phyloP scores from a whole-genome alignment of 1,140 invertebrate genomes.

The Trichonephila clavata region DNA sequence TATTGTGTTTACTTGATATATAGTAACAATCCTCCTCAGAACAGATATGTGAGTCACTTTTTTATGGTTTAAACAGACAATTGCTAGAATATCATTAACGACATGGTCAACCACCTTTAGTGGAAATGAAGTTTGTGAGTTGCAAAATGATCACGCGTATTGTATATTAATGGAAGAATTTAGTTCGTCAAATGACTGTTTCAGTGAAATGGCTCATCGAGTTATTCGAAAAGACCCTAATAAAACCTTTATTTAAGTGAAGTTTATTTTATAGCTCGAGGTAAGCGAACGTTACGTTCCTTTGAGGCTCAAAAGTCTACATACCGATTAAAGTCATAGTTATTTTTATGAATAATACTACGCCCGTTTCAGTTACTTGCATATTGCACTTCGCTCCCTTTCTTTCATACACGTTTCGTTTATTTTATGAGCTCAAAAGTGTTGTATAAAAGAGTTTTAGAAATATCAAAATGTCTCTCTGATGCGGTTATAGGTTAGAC shows the following conservation, averaged over 20 bases:
- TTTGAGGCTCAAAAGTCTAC: neutral
- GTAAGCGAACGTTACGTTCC: neutral
- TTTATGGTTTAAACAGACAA: neutral
- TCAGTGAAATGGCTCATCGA: neutral
- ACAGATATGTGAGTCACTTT: neutral
- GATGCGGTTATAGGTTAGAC: no score
- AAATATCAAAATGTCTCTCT: no score
- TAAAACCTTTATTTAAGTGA: constrained; percentile 29
- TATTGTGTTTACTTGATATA: neutral
- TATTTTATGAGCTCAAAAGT: no score
- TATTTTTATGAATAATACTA: no score
- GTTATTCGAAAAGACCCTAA: neutral
- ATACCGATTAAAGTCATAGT: neutral
- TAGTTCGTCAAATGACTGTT: neutral
- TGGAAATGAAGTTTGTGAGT: neutral
- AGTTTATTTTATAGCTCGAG: neutral
- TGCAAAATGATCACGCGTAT: neutral
- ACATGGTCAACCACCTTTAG: neutral
- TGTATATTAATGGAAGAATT: neutral
- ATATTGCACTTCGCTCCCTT: no score
- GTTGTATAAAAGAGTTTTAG: no score
- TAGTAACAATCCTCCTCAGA: neutral
- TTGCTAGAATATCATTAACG: neutral
- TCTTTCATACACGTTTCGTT: no score
- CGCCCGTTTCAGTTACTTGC: no score